Percentiles rank a stretch among this genome's conserved stretches.
phyloP scores from a whole-genome alignment of 1,140 invertebrate genomes.

The Cotesia vestalis region DNA sequence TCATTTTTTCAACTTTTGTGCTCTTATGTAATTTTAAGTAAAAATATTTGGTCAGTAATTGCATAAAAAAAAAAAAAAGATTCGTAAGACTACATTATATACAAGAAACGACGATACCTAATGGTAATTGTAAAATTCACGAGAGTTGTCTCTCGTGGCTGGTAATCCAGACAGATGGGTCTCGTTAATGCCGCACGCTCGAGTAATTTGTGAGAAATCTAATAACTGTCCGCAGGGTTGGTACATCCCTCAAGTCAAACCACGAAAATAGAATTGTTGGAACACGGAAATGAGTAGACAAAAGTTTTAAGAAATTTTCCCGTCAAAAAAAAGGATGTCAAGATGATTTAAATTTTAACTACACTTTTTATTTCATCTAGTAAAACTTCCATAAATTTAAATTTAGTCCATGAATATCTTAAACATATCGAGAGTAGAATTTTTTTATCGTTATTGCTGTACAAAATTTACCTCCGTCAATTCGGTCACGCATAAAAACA shows the following conservation, averaged over 20 bases:
- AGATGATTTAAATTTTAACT: background rate
- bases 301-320: constrained; percentile 47
- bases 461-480: background rate
- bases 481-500: constrained; percentile 38
- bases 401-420: too few relatives aligned
- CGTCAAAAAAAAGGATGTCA: background rate
- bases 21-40: background rate
- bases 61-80: constrained; percentile 8
- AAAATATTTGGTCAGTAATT: constrained; percentile 8
- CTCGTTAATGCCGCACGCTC: constrained; percentile 56
- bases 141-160: constrained; percentile 17
- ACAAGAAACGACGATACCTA: constrained; percentile 5
- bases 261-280: background rate
- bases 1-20: background rate
- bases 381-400: background rate
- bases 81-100: too few relatives aligned
- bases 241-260: constrained; percentile 25
- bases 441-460: background rate
- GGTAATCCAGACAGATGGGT: constrained; percentile 58
- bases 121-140: constrained; percentile 19
- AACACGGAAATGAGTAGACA: background rate
- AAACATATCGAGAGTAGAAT: background rate
- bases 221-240: constrained; percentile 44
- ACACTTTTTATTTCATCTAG: too few relatives aligned
- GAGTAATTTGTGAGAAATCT: constrained; percentile 60